These are phyloP conservation scores for Pipistrellus pygmaeus DNA, from an alignment of 2,797 vertebrate species.

Conservation along the genomic window DNA sequence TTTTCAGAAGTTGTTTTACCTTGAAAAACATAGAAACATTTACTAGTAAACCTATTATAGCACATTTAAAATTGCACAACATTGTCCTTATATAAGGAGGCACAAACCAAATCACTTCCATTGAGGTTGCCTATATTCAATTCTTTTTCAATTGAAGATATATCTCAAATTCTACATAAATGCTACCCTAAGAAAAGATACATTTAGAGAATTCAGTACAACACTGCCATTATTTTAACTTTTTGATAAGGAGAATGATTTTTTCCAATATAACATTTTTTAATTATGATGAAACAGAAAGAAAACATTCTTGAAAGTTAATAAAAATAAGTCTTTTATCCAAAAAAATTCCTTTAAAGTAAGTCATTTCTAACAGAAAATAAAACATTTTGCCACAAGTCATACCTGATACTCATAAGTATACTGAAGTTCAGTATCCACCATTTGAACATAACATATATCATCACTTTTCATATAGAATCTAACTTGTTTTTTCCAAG, in stretches of 20 bases:
- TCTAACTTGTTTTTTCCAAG: slow-evolving; percentile 96
- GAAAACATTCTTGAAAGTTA: neutral
- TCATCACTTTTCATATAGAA: slow-evolving; percentile 94
- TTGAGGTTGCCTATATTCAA: neutral
- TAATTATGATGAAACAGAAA: slow-evolving; percentile 20
- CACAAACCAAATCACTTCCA: neutral
- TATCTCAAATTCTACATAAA: neutral
- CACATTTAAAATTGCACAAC: neutral
- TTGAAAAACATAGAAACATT: slow-evolving; percentile 20
- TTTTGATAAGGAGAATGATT: neutral
- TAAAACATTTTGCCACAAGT: neutral
- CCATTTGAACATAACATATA: slow-evolving; percentile 94
- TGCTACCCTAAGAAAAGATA: neutral
- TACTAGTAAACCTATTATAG: neutral
- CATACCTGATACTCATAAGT: slow-evolving; percentile 98
- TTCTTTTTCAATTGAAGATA: neutral
- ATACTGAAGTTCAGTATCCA: slow-evolving; percentile 96
- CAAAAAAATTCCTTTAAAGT: slow-evolving; percentile 35
- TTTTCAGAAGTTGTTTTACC: slow-evolving; percentile 18
- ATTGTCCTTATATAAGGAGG: neutral
- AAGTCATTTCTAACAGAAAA: slow-evolving; percentile 28
- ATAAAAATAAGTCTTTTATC: slow-evolving; percentile 15
- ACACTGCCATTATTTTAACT: neutral
- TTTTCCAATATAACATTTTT: slow-evolving; percentile 39
- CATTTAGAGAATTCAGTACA: neutral